Conservation (phyloP, 2,113 vertebrate genomes). For the Lamprotornis superbus region DNA sequence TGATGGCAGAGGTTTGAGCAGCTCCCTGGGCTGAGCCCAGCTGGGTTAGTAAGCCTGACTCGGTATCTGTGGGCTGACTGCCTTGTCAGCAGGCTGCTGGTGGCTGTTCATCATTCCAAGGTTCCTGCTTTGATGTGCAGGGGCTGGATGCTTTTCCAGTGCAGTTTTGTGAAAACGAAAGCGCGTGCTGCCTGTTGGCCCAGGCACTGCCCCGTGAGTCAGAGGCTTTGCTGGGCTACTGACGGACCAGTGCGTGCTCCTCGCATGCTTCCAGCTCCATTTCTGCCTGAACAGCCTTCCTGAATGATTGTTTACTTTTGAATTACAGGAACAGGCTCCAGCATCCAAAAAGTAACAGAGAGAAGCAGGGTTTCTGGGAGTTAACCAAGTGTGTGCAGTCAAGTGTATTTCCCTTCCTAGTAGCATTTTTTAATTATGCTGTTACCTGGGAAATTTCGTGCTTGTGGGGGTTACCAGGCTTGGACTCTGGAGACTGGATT, state of each 20-base stretch:
- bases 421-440: neutral
- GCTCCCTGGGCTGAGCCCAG: neutral
- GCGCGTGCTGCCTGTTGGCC: neutral
- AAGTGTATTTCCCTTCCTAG: neutral
- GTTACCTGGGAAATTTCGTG: neutral
- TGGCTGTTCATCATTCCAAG: neutral
- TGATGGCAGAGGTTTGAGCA: neutral
- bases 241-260: neutral
- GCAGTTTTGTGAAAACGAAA: neutral
- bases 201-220: neutral
- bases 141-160: neutral
- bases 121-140: neutral
- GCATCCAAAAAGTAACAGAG: neutral
- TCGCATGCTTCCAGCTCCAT: neutral
- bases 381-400: neutral
- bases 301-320: slow-evolving; percentile 29
- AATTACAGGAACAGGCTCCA: slow-evolving; percentile 16
- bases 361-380: neutral
- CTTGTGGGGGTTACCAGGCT: neutral
- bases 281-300: neutral
- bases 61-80: neutral
- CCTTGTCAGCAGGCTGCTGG: neutral
- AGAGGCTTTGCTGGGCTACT: neutral
- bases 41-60: neutral
- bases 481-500: neutral